Conservation (phyloP, 1,140 invertebrate species). For the Ceratosolen fusciceps region DNA sequence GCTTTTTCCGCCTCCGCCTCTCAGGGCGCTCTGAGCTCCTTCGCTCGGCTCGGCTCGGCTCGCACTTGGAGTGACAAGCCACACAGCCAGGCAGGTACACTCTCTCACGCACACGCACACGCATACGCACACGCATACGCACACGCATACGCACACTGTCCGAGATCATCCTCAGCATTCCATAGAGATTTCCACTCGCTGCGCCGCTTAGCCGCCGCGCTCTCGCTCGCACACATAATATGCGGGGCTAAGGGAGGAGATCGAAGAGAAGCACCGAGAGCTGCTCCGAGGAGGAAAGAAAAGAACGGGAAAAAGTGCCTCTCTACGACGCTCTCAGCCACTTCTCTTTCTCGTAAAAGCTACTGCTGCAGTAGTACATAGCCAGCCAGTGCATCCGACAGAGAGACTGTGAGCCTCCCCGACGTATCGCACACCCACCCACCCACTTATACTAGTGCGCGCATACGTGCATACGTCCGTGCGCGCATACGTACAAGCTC, state of each 20-base stretch:
- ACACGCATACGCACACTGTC: too few species aligned
- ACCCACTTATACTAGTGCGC: neutral
- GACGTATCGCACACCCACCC: neutral
- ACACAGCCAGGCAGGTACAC: too few species aligned
- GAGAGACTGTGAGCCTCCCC: neutral
- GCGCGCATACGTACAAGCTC: too few species aligned
- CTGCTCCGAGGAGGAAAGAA: neutral
- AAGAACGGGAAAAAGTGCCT: constrained; percentile 13
- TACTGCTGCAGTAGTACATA: neutral
- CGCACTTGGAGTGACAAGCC: neutral
- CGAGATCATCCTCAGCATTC: constrained; percentile 17
- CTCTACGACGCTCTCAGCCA: constrained; percentile 8
- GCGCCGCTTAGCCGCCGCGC: neutral
- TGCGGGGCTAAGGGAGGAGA: neutral
- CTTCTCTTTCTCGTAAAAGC: constrained; percentile 16
- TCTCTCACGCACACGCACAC: too few species aligned
- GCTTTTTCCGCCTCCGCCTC: constrained; percentile 31
- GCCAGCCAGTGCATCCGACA: neutral
- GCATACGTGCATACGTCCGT: neutral
- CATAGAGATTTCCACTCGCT: constrained; percentile 1
- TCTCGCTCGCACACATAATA: constrained; percentile 3
- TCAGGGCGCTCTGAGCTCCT: neutral
- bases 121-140: too few species aligned
- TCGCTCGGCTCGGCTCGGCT: neutral
- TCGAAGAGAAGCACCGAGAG: neutral